These are phyloP conservation scores for Mystacornis crossleyi DNA, from an alignment of 2,113 vertebrate species.

Conservation along the genomic window DNA sequence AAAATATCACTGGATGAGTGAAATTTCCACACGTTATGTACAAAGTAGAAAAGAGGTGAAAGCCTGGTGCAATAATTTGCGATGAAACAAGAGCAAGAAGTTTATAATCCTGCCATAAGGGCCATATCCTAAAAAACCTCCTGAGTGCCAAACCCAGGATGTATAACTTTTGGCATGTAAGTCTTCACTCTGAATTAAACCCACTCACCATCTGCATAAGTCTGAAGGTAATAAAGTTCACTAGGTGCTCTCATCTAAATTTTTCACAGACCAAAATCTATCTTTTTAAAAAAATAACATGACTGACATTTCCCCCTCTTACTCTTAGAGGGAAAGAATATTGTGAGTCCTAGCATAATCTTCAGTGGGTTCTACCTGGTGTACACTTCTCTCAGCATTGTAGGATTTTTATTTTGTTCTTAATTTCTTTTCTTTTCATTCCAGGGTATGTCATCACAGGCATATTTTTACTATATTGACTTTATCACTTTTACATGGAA, in stretches of 20 bases:
- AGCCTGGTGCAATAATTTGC: not conserved
- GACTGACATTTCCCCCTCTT: not conserved
- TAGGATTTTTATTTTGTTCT: not conserved
- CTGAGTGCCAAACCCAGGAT: not conserved
- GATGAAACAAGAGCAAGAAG: not conserved
- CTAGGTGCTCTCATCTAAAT: not conserved
- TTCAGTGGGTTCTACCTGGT: not conserved
- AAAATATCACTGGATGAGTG: not conserved
- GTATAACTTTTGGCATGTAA: not conserved
- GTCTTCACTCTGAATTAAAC: conserved; percentile 23
- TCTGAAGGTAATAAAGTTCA: conserved; percentile 45
- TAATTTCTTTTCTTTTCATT: not conserved
- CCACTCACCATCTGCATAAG: conserved; percentile 56
- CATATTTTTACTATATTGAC: not conserved
- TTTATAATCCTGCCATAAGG: not conserved
- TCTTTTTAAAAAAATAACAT: not conserved
- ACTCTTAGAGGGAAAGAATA: not conserved
- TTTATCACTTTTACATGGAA: not conserved
- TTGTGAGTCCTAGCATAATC: not conserved
- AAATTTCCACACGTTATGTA: not conserved
- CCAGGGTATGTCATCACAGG: not conserved
- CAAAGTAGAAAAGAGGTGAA: not conserved
- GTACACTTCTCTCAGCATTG: not conserved
- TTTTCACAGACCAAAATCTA: not conserved
- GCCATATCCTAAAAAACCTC: not conserved